Base-by-base conservation (phyloP, 1,140 invertebrate species). In the Macrosteles quadrilineatus region DNA sequence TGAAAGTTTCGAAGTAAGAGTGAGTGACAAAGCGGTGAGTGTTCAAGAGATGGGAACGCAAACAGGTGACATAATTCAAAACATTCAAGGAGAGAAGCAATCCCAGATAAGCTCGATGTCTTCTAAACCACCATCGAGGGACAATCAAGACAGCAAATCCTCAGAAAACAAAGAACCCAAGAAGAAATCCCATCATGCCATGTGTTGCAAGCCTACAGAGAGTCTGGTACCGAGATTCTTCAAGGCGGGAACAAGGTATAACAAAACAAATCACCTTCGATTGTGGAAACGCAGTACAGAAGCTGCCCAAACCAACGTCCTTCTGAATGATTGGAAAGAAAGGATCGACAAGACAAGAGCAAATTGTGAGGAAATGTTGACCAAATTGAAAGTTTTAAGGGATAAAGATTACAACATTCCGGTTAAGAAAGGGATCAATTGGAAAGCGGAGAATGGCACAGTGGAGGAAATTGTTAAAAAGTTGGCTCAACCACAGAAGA, bases 311-410 rank as follows among this genome's bases (percentile, higher is more conserved):
- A 69, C 27, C 12, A 63, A 64, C 21, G 63, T 66, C 14, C 31
- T 66, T 19, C 19, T 71, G 14, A 29, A 67, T 36, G 63, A 71
- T 17, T 71, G 69, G 69, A 71, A 71, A 30, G 21, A 66, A 25
- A 4, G 64, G 21, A 62, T 71, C 1, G 69, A 71, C 31, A 67
- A 71, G 31, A 71, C 69, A 36, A 57, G 69, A 66, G 64, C 43
- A 21, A 71, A 29, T n/a, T 71, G 69, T 45, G 69, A 71, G 21
- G 63, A 71, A 43, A 71, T 71, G 69, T 43, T 71, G 21, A 40
- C 57, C n/a, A 71, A 71, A 31, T 55, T 71, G 53, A 71, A 67
- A 57, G 69, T 55, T 14, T 53, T 71, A 17, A 71, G 50, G 50
- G 69, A 71, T 12, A 55, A 47, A 27, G 64, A 71, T 40, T 21